These are phyloP conservation scores for Solea solea DNA, from an alignment of 2,113 vertebrate genomes.

Conservation along the genomic window DNA sequence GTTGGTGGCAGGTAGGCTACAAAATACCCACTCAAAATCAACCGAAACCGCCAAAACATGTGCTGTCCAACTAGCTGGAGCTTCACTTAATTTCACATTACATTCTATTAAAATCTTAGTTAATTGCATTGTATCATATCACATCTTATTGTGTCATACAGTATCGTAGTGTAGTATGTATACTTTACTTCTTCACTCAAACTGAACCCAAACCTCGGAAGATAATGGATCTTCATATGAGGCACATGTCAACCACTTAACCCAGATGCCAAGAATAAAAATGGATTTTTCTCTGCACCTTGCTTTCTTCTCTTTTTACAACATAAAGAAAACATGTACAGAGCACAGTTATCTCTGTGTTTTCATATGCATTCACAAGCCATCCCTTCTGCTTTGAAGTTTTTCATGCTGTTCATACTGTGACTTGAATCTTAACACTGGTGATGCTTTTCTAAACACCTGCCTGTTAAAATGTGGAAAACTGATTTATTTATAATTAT, in stretches of 20 bases:
- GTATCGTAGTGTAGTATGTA: no score
- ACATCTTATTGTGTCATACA: no score
- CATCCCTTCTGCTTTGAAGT: slow-evolving; percentile 43
- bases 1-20: no score
- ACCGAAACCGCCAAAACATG: no score
- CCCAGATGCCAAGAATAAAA: slow-evolving; percentile 20
- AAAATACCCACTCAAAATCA: no score
- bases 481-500: slow-evolving; percentile 7
- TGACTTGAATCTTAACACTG: slow-evolving; percentile 17
- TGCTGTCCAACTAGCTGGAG: no score
- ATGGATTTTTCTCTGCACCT: not conserved
- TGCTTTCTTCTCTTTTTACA: slow-evolving; percentile 30
- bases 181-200: slow-evolving; percentile 16
- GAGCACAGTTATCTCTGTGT: slow-evolving; percentile 30
- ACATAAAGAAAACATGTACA: slow-evolving; percentile 29
- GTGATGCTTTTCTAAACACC: slow-evolving; percentile 24
- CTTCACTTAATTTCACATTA: no score
- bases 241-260: slow-evolving; percentile 1
- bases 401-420: slow-evolving; percentile 40
- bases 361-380: slow-evolving; percentile 48
- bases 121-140: no score
- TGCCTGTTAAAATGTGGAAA: slow-evolving; percentile 2
- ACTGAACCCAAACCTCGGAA: slow-evolving; percentile 23
- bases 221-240: slow-evolving; percentile 43
- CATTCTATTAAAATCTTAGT: no score